Conservation (phyloP, 2,113 vertebrate genomes). For the Hemiprocne comata region DNA sequence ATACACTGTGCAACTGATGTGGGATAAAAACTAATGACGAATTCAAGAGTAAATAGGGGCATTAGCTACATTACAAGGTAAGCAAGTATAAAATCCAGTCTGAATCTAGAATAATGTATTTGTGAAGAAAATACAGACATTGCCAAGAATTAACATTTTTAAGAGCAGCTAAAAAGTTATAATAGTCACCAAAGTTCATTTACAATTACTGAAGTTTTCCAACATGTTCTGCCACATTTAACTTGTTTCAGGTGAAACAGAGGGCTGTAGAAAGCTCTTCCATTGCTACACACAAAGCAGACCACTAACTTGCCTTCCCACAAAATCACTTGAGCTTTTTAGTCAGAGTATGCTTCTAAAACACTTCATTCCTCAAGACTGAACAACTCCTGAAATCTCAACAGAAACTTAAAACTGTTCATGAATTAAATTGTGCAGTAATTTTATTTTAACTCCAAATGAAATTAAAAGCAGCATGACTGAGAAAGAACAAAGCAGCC, state of each 20-base stretch:
- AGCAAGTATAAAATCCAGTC: not conserved
- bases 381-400: constrained; percentile 4
- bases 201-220: not conserved
- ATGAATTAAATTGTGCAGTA: constrained; percentile 14
- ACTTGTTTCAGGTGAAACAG: not conserved
- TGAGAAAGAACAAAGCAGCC: not conserved
- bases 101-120: not conserved
- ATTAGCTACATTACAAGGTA: not conserved
- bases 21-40: accelerated
- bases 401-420: constrained; percentile 3
- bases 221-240: not conserved
- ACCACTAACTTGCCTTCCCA: not conserved
- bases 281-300: not conserved
- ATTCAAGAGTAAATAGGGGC: not conserved
- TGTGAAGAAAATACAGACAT: not conserved
- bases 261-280: not conserved
- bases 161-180: not conserved
- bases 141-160: not conserved
- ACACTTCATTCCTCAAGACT: constrained; percentile 2
- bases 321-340: not conserved
- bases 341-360: not conserved
- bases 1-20: not conserved
- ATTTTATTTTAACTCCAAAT: constrained; percentile 29
- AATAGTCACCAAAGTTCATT: not conserved
- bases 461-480: not conserved